phyloP scores from a whole-genome alignment of 2,113 vertebrate genomes.

The Mus pahari region DNA sequence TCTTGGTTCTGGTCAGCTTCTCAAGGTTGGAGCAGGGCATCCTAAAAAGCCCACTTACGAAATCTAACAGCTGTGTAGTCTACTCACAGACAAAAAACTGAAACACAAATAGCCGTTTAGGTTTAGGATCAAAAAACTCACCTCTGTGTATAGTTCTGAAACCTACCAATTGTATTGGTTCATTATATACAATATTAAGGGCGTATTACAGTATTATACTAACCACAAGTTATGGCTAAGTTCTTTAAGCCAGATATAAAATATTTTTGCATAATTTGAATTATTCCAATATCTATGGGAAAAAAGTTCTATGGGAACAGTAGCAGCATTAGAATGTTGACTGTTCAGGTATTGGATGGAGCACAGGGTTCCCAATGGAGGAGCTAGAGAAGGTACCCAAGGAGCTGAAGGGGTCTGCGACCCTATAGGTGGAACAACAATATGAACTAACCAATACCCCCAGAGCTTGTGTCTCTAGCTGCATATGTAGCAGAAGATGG shows the following conservation, averaged over 20 bases:
- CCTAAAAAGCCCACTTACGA: neutral
- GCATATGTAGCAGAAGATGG: no score
- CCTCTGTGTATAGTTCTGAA: neutral
- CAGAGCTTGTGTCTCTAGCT: no score
- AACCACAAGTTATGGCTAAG: neutral
- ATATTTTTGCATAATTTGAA: neutral
- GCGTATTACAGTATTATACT: neutral
- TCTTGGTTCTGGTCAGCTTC: neutral
- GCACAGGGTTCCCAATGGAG: no score
- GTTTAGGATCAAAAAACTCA: conserved; percentile 11
- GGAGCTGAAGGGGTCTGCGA: no score
- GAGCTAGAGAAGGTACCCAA: no score
- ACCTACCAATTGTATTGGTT: neutral
- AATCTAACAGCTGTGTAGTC: neutral
- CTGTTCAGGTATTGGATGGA: no score
- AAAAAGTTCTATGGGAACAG: neutral
- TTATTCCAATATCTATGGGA: neutral
- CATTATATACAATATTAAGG: neutral
- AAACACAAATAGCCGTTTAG: neutral
- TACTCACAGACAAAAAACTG: neutral
- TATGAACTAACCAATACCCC: no score
- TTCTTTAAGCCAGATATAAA: neutral
- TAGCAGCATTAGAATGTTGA: neutral
- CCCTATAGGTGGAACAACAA: no score
- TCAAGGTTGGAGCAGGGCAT: neutral